Conservation (phyloP, 2,113 vertebrate genomes). For the Coreoperca whiteheadi region DNA sequence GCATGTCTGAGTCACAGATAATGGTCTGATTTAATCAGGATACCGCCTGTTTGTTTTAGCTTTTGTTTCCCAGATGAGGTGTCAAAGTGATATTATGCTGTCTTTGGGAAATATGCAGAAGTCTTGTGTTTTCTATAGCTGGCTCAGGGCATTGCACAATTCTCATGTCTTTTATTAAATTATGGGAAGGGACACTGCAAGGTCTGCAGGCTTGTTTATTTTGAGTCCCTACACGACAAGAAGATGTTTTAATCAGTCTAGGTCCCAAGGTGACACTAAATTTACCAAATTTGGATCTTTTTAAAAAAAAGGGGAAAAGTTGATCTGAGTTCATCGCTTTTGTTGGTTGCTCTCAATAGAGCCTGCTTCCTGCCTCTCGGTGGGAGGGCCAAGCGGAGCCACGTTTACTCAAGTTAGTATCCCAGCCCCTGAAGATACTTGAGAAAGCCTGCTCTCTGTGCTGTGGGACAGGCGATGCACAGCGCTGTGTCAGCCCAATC, state of each 20-base stretch:
- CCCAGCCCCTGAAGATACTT: conserved; percentile 27
- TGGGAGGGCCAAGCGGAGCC: conserved; percentile 12
- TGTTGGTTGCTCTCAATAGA: conserved; percentile 34
- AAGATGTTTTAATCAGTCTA: conserved; percentile 68
- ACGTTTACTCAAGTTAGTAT: conserved; percentile 24
- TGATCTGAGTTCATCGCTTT: conserved; percentile 26
- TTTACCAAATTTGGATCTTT: conserved; percentile 50
- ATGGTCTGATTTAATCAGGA: conserved; percentile 47
- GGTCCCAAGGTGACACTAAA: conserved; percentile 60
- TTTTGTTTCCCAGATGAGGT: conserved; percentile 42
- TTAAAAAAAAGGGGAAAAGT: conserved; percentile 4
- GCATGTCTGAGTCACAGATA: background rate
- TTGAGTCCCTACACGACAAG: conserved; percentile 43
- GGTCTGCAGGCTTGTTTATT: conserved; percentile 54
- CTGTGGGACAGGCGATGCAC: conserved; percentile 16
- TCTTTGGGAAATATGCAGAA: conserved; percentile 54
- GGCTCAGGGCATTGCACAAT: conserved; percentile 39
- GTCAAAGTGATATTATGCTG: conserved; percentile 49
- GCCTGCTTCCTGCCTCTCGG: conserved; percentile 22
- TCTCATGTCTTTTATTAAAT: conserved; percentile 54
- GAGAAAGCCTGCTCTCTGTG: conserved; percentile 9
- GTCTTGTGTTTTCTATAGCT: conserved; percentile 43
- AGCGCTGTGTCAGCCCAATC: conserved; percentile 61
- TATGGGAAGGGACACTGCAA: conserved; percentile 42
- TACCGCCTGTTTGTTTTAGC: conserved; percentile 40